These are phyloP conservation scores for Drosophila colorata DNA, from an alignment of 2,888 invertebrate genomes.

Conservation along the genomic window DNA sequence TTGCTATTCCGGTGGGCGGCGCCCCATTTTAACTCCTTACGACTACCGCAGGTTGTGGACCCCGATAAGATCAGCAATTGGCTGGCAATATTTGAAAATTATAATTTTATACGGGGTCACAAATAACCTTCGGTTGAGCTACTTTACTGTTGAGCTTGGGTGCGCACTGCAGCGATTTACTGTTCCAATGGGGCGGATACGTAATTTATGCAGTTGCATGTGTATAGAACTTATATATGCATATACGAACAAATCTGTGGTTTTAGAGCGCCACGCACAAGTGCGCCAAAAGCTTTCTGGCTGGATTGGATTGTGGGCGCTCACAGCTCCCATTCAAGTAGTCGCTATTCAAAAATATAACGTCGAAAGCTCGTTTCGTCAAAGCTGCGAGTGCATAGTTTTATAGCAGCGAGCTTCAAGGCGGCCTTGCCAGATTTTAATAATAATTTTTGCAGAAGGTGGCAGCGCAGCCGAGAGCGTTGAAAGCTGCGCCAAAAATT, in stretches of 20 bases:
- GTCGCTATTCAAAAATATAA: not conserved
- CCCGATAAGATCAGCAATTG: slow-evolving; percentile 63
- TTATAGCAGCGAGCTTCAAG: slow-evolving; percentile 24
- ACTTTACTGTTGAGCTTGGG: slow-evolving; percentile 29
- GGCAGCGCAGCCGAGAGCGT: slow-evolving; percentile 10
- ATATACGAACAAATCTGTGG: slow-evolving; percentile 1
- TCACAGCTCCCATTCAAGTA: not conserved
- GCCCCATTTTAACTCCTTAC: slow-evolving; percentile 12
- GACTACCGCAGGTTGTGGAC: slow-evolving; percentile 22
- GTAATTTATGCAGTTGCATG: slow-evolving; percentile 53
- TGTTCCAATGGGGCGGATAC: slow-evolving; percentile 32
- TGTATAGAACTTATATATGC: slow-evolving; percentile 13
- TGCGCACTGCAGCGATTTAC: slow-evolving; percentile 35
- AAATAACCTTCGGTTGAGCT: slow-evolving; percentile 50
- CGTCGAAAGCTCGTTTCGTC: slow-evolving; percentile 7
- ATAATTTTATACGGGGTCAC: slow-evolving; percentile 48
- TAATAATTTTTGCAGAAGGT: not conserved
- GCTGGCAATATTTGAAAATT: slow-evolving; percentile 67
- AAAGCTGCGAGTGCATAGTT: slow-evolving; percentile 4
- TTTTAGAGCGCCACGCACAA: slow-evolving; percentile 4
- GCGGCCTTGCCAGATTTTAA: not conserved
- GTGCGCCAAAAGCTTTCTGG: slow-evolving; percentile 13
- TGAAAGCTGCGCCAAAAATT: not conserved
- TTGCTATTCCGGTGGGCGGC: slow-evolving; percentile 28
- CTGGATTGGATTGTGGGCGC: not conserved